Evolutionary conservation across 2,888 invertebrate genomes (phyloP).

Genomic region (Ephialtes manifestator): DNA sequence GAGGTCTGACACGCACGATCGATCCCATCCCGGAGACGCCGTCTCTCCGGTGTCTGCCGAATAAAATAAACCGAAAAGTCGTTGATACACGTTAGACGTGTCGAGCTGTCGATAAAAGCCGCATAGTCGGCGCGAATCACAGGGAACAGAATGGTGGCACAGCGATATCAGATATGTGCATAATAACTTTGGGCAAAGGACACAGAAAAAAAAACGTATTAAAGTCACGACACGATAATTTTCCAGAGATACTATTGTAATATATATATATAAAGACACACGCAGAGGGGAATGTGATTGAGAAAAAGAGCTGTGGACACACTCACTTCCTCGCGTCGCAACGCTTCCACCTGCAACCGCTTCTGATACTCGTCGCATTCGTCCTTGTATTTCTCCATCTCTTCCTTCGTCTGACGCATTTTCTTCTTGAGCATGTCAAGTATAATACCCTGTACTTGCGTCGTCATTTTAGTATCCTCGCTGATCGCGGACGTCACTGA

Average conservation of each 20-base stretch:
- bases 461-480: conserved; percentile 89
- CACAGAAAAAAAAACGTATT: not conserved
- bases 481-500: conserved; percentile 29
- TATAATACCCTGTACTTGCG: conserved; percentile 96
- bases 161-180: not conserved
- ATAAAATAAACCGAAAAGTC: conserved; percentile 10
- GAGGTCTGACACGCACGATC: conserved; percentile 81
- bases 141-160: conserved; percentile 7
- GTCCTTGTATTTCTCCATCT: conserved; percentile 99
- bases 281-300: conserved; percentile 7
- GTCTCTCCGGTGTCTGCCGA: conserved; percentile 57
- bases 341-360: conserved; percentile 97
- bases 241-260: not conserved
- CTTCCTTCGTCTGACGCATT: conserved; percentile 99
- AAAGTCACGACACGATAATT: not conserved
- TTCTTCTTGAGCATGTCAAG: conserved; percentile 99
- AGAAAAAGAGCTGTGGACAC: conserved; percentile 71
- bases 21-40: conserved; percentile 76
- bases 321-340: conserved; percentile 99
- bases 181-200: not conserved
- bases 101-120: not conserved
- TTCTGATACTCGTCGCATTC: conserved; percentile 98
- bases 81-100: conserved; percentile 22
- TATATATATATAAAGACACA: not conserved
- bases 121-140: not conserved